phyloP scores from a whole-genome alignment of 2,797 vertebrate genomes.

The Microctenopoma lineatum region DNA sequence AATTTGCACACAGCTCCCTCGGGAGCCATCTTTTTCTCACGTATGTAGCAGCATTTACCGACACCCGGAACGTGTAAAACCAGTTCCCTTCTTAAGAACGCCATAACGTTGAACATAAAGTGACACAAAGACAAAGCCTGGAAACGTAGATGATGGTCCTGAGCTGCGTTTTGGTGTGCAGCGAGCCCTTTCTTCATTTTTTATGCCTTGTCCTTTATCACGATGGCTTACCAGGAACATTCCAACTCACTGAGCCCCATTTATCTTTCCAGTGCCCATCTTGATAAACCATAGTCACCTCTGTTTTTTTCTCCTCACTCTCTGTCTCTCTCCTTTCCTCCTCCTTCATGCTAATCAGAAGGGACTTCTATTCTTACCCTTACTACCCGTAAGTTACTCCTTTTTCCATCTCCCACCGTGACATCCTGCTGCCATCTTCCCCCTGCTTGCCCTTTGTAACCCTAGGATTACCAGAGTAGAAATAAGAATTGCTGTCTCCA shows the following conservation, averaged over 20 bases:
- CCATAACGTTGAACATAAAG: not conserved
- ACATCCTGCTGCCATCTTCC: conserved; percentile 42
- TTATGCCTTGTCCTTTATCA: conserved; percentile 26
- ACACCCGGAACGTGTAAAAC: not conserved
- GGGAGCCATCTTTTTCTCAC: not conserved
- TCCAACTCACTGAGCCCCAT: conserved; percentile 63
- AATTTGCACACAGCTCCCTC: not conserved
- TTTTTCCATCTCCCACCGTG: conserved; percentile 48
- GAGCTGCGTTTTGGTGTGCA: not conserved
- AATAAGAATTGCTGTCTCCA: conserved; percentile 57
- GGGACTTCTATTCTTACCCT: conserved; percentile 95
- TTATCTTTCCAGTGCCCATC: conserved; percentile 65
- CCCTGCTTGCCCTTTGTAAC: conserved; percentile 60
- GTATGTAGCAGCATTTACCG: no score
- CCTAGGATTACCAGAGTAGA: conserved; percentile 55
- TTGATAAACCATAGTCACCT: conserved; percentile 72
- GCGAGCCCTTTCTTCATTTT: not conserved
- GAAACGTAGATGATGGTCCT: not conserved
- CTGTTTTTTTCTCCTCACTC: conserved; percentile 64
- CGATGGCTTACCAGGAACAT: conserved; percentile 48
- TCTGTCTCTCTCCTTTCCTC: conserved; percentile 70
- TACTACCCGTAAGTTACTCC: conserved; percentile 94
- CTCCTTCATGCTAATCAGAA: conserved; percentile 89
- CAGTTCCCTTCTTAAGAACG: not conserved
- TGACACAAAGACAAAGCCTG: not conserved